Base-by-base conservation (phyloP, 2,888 invertebrate species). In the Sarcophaga subvicina region DNA sequence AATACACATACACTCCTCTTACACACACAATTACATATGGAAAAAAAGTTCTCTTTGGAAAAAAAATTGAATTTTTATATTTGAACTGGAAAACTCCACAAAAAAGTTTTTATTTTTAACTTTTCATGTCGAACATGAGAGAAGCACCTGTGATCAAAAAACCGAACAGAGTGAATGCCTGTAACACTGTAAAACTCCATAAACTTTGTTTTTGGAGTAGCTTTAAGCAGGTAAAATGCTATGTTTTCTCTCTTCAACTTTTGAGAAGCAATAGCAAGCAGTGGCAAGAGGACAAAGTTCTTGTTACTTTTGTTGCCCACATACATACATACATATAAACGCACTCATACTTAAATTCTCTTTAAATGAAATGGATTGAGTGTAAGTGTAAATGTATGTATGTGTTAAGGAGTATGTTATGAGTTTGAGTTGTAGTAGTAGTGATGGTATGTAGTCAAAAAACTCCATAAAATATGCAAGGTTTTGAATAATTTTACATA, bases 401-500 rank as follows among this genome's bases (percentile, higher is more conserved):
- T 49, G 22, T 14, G 37, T 72, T 12, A 8, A 25, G 17, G 17
- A 8, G 22, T 2, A 1, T 80, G 60, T 62, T 37, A 25, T 27
- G 10, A 14, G 17, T 54, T 1, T 3, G 54, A 49, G 54, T 54
- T 10, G 54, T 3, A 10, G 10, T 54, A 54, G 54, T 17, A 5
- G 49, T 3, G 64, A 59, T 49, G 47, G n/a, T n/a, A n/a, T 83
- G 66, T 80, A 80, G 88, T 88, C 88, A 85, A 88, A 87, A 88
- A 78, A 78, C 83, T 86, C 59, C 59, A 85, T 88, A 82, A 88
- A 89, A 89, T 89, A 89, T 89, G 88, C 88, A 89, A 88, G 80
- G 85, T 88, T 88, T 86, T 88, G 84, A 85, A 87, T 88, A 88
- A 84, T 88, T 89, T 89, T 85, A 75, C 85, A 88, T 85, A 83